These are phyloP conservation scores for Triplophysa rosa DNA, from an alignment of 2,113 vertebrate genomes.

Conservation along the genomic window DNA sequence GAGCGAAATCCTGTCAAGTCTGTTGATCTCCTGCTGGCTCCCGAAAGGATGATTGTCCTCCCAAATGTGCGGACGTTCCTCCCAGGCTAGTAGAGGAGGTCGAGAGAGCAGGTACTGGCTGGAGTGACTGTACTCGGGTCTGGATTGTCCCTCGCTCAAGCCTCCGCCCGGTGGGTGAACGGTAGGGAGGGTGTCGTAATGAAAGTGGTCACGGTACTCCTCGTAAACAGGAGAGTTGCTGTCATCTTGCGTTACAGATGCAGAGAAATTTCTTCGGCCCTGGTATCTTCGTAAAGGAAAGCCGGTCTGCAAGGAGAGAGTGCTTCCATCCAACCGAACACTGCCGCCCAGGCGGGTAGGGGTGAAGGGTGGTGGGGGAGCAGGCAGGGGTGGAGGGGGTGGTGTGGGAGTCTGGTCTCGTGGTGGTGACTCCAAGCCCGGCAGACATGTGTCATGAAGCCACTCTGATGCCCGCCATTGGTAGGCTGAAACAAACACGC, in stretches of 20 bases:
- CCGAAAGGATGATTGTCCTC: constrained; percentile 54
- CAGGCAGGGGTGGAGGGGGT: constrained; percentile 66
- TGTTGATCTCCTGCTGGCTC: constrained; percentile 67
- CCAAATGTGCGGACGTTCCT: constrained; percentile 61
- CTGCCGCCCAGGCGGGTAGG: constrained; percentile 7
- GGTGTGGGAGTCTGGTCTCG: constrained; percentile 74
- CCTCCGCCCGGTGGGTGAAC: constrained; percentile 78
- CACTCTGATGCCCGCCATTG: constrained; percentile 90
- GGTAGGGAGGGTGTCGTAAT: constrained; percentile 82
- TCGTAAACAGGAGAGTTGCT: constrained; percentile 82
- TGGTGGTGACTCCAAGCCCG: constrained; percentile 80
- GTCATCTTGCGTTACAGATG: constrained; percentile 66
- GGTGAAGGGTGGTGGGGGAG: constrained; percentile 39
- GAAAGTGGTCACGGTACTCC: constrained; percentile 78
- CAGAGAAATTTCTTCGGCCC: constrained; percentile 71
- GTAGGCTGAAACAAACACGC: constrained; percentile 76
- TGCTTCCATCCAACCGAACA: constrained; percentile 56
- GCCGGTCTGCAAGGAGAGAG: constrained; percentile 69
- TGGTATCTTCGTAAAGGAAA: constrained; percentile 53
- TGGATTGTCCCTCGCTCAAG: constrained; percentile 45
- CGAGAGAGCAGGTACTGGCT: constrained; percentile 41
- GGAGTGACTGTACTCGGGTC: constrained; percentile 16
- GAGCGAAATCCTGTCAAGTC: constrained; percentile 69
- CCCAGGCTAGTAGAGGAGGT: constrained; percentile 70
- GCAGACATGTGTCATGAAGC: constrained; percentile 80